These are phyloP conservation scores for Salvelinus alpinus DNA, from an alignment of 2,113 vertebrate species.

Conservation along the genomic window DNA sequence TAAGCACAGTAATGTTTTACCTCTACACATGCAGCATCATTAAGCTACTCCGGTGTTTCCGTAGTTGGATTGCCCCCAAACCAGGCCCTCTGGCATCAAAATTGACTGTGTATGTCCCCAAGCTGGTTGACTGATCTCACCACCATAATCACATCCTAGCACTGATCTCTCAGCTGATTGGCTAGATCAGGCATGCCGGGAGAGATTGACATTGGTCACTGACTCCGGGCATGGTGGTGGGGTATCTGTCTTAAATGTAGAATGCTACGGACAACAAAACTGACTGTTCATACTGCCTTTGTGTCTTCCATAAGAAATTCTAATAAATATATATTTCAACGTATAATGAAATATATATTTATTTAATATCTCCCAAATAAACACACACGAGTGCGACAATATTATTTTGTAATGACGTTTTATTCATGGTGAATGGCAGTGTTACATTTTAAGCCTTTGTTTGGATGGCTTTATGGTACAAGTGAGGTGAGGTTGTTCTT, in stretches of 20 bases:
- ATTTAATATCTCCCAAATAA: not conserved
- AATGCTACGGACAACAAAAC: not conserved
- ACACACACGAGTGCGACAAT: not conserved
- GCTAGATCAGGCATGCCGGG: constrained; percentile 18
- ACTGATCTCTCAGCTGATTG: constrained; percentile 2
- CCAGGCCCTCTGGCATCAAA: not conserved
- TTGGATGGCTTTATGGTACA: constrained; percentile 28
- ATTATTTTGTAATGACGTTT: constrained; percentile 44
- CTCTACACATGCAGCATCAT: not conserved
- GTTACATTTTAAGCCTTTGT: constrained; percentile 25
- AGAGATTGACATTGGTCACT: constrained; percentile 28
- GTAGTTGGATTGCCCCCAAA: too few relatives aligned
- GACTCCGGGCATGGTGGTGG: not conserved
- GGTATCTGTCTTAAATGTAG: not conserved
- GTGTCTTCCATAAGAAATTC: not conserved
- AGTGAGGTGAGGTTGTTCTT: constrained; percentile 31
- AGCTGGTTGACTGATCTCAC: constrained; percentile 6
- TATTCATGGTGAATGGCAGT: constrained; percentile 43
- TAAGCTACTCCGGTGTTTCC: too few relatives aligned
- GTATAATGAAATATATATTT: not conserved
- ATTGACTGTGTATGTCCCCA: constrained; percentile 25
- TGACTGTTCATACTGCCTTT: not conserved
- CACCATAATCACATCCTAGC: constrained; percentile 28
- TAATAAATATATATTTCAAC: not conserved
- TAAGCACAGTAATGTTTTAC: not conserved